Evolutionary conservation across 1,140 invertebrate species (phyloP).

Genomic region (Macrocentrus cingulum): DNA sequence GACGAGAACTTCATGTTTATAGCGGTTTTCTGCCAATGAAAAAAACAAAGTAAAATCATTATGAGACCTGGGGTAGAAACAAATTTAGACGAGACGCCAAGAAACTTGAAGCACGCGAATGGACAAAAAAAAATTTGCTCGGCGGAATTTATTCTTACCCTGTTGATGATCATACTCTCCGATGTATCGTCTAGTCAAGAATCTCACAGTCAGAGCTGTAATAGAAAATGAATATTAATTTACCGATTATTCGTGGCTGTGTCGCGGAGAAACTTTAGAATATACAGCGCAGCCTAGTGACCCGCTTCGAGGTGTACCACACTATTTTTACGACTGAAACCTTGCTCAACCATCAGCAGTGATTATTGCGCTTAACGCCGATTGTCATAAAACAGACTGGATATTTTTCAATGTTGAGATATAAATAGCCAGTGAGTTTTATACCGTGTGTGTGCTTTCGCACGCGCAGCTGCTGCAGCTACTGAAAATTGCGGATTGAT

Average conservation of each 20-base stretch:
- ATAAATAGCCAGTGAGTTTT: too few species aligned
- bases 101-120: conserved; percentile 31
- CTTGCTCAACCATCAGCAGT: conserved; percentile 37
- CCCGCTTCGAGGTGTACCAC: conserved; percentile 46
- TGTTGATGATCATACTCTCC: conserved; percentile 92
- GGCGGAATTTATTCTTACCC: conserved; percentile 63
- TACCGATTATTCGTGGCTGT: background rate
- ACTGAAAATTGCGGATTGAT: too few species aligned
- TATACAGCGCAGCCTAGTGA: conserved; percentile 49
- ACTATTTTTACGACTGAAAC: conserved; percentile 53
- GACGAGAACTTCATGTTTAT: conserved; percentile 88
- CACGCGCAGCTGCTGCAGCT: background rate
- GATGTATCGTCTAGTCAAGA: conserved; percentile 86
- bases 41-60: conserved; percentile 7
- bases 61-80: conserved; percentile 29
- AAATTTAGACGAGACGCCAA: conserved; percentile 47
- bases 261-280: background rate
- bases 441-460: too few species aligned
- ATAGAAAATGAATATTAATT: conserved; percentile 40
- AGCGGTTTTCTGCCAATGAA: conserved; percentile 76
- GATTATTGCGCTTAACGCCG: too few species aligned
- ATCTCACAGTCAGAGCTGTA: conserved; percentile 85
- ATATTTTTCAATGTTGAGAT: too few species aligned
- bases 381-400: too few species aligned
- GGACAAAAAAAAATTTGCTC: conserved; percentile 27